Base-by-base conservation (phyloP, 2,797 vertebrate genomes). In the Kryptopterus vitreolus region DNA sequence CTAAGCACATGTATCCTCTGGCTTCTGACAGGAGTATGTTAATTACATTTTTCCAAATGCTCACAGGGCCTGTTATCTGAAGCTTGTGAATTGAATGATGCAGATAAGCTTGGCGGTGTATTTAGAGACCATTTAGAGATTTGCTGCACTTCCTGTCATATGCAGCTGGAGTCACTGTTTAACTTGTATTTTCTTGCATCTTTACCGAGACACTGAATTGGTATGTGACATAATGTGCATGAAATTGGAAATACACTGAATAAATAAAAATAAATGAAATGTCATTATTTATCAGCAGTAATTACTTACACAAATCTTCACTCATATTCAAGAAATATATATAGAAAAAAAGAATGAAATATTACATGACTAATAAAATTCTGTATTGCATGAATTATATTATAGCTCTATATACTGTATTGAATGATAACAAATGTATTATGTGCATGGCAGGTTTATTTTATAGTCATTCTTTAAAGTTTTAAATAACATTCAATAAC, bases 1-100 rank as follows among this genome's bases (percentile, higher is more conserved):
- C 86, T 90, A 92, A 90, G 9, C 53, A 70, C 77, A 66, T 65
- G 9, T 38, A 72, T 57, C 13, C 20, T 73, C 33, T 74, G 33
- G 8, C 46, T 75, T 75, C 24, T 55, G 29, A 72, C 12, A 72
- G 29, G 29, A 7, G 31, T 35, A 35, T n/a, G 55, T n/a, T 55
- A 33, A 72, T 55, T 0, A 33, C 31, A 53, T 31, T 31, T 71
- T 9, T 71, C 9, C 26, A 55, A 8, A 55, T 72, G 5, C 0
- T 53, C 29, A 33, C 53, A 15, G 38, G 55, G 29, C 10, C 18
- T 59, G 15, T 46, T 20, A 26, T 73, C n/a, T 46, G 33, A 58
- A 18, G 22, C 31, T 59, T 43, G 69, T 75, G 72, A 59, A 46
- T 29, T 59, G 35, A 74, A 29, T 46, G 4, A 18, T 58, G 33